These are phyloP conservation scores for Pimpla rufipes DNA, from an alignment of 2,888 invertebrate genomes.

Conservation along the genomic window DNA sequence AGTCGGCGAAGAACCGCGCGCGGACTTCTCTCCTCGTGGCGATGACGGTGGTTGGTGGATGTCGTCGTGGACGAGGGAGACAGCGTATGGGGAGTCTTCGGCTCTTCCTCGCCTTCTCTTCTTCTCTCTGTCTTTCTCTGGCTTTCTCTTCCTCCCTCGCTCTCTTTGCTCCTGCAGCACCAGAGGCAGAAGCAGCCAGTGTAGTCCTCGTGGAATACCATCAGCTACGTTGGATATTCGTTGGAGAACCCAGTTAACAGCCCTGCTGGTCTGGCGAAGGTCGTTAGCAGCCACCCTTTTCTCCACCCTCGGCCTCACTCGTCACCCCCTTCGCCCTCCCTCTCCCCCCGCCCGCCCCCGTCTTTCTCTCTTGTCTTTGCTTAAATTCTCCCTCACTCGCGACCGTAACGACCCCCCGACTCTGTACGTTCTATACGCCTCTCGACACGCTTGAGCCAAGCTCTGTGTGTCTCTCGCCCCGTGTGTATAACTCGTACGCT, in stretches of 20 bases:
- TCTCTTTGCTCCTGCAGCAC: constrained; percentile 60
- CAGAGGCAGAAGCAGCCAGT: neutral
- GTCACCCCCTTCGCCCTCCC: constrained; percentile 24
- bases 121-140: constrained; percentile 27
- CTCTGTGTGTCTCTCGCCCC: too few relatives aligned
- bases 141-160: too few relatives aligned
- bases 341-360: neutral
- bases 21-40: neutral
- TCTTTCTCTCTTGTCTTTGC: constrained; percentile 42
- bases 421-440: constrained; percentile 44
- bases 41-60: constrained; percentile 11
- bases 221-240: constrained; percentile 30
- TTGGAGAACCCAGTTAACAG: constrained; percentile 81
- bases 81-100: constrained; percentile 57
- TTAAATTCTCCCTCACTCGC: constrained; percentile 48
- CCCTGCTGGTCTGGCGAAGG: constrained; percentile 80
- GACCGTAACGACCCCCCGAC: constrained; percentile 50
- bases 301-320: constrained; percentile 60
- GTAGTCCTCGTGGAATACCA: constrained; percentile 47
- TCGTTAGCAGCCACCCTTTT: constrained; percentile 82
- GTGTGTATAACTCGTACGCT: constrained; percentile 35
- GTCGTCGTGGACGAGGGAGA: constrained; percentile 47
- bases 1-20: constrained; percentile 48
- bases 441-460: constrained; percentile 51
- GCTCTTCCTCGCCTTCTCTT: constrained; percentile 38